phyloP scores from a whole-genome alignment of 1,140 invertebrate genomes.

The Teleogryllus occipitalis region DNA sequence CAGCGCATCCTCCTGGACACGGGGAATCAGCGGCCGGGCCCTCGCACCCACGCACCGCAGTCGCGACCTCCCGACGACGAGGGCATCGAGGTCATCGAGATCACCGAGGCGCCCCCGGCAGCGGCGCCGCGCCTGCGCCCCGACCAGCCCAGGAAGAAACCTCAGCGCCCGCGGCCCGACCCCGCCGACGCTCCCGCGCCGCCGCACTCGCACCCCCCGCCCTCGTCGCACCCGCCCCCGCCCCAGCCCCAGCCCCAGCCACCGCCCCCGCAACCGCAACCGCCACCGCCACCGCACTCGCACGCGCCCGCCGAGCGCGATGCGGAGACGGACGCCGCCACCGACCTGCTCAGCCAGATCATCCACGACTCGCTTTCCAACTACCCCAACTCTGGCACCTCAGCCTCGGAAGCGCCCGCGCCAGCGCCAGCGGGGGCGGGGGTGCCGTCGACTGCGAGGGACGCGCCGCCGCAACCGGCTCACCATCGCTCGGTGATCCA shows the following conservation, averaged over 20 bases:
- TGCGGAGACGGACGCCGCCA: conserved; percentile 40
- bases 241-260: not conserved
- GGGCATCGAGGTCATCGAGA: conserved; percentile 16
- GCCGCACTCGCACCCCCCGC: no score
- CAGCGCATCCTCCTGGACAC: conserved; percentile 31
- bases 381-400: not conserved
- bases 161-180: not conserved
- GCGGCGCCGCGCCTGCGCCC: no score
- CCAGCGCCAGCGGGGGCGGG: no score
- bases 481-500: not conserved
- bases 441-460: no score
- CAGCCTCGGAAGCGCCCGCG: not conserved
- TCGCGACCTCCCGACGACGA: not conserved
- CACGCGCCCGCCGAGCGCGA: not conserved
- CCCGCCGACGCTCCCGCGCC: not conserved
- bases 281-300: not conserved
- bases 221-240: no score
- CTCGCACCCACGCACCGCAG: not conserved
- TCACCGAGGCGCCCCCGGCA: not conserved
- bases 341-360: conserved; percentile 42
- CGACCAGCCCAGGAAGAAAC: not conserved
- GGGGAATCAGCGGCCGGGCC: not conserved
- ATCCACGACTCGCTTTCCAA: conserved; percentile 34
- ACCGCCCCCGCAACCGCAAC: not conserved
- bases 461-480: not conserved